Evolutionary conservation across 2,888 invertebrate genomes (phyloP).

Genomic region (Xanthia icteritia): DNA sequence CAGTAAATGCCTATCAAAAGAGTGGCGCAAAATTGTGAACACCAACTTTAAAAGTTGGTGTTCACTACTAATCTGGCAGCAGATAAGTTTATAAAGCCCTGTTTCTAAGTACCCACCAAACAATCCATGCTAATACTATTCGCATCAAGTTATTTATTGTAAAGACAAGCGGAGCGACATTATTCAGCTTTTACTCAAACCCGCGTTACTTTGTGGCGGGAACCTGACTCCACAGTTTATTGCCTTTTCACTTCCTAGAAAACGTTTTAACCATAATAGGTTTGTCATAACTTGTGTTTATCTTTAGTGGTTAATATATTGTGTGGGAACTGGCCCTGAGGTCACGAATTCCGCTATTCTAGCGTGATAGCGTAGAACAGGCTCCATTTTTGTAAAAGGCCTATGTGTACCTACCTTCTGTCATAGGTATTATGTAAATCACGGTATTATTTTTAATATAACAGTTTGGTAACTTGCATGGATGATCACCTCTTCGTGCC

Average conservation of each 20-base stretch:
- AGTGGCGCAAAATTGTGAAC: neutral
- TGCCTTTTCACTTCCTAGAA: conserved; percentile 53
- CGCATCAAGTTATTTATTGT: conserved; percentile 25
- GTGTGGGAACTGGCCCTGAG: conserved; percentile 8
- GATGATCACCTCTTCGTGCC: neutral
- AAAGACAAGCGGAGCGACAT: conserved; percentile 14
- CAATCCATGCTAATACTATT: conserved; percentile 14
- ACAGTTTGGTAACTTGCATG: neutral
- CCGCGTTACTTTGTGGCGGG: conserved; percentile 35
- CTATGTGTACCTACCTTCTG: too few relatives aligned
- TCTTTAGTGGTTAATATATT: conserved; percentile 41
- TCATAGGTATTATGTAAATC: neutral
- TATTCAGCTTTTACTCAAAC: conserved; percentile 34
- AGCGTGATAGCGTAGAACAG: neutral
- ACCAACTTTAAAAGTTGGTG: neutral
- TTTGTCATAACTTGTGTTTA: conserved; percentile 54
- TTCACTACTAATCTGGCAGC: neutral
- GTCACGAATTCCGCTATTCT: conserved; percentile 20
- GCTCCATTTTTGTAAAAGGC: neutral
- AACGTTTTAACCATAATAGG: conserved; percentile 55
- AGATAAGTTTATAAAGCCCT: neutral
- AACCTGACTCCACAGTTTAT: conserved; percentile 45
- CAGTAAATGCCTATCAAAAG: neutral
- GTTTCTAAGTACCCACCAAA: conserved; percentile 1
- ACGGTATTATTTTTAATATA: neutral